Base-by-base conservation (phyloP, 2,888 invertebrate genomes). In the Thumatha senex region DNA sequence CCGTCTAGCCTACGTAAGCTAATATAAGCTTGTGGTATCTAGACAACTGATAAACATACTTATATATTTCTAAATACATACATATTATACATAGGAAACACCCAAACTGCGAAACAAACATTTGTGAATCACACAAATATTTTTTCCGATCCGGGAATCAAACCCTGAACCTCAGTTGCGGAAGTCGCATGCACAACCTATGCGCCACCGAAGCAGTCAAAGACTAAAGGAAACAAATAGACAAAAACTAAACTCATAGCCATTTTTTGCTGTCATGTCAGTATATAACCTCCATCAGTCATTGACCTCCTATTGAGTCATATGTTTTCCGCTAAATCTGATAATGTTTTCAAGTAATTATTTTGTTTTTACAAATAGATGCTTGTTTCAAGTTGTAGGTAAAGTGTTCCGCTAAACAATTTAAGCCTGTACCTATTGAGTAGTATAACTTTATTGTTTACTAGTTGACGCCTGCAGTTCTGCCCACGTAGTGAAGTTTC, bases 231-330 rank as follows among this genome's bases (percentile, higher is more conserved):
- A 24, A 2, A 4, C 2, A 24, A 24, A 34, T 4, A 12, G 3
- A 1, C 12, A 34, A 14, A 13, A 36, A 1, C 12, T 11, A 14
- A 13, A 36, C 15, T 10, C 14, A 14, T 15, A 14, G 14, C 10
- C 10, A 15, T 14, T 45, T 45, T 35, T 18, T 45, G 29, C n/a
- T 12, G 15, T 15, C 42, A 18, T 43, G 42, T 34, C 42, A 43
- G 42, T 14, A 9, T 11, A 24, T 40, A 48, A 51, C 55, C 51
- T 48, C 40, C 45, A n/a, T 33, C 18, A 44, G 67, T 46, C 54
- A 29, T 51, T 57, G 56, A 62, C 53, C 53, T 48, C 12, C 18
- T 5, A 24, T 24, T 59, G 62, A 51, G 57, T 65, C 55, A 64
- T 14, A 36, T 12, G 30, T 40, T 13, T 61, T 63, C 67, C 61